Evolutionary conservation across 2,113 vertebrate genomes (phyloP).

Genomic region (Sus scrofa): DNA sequence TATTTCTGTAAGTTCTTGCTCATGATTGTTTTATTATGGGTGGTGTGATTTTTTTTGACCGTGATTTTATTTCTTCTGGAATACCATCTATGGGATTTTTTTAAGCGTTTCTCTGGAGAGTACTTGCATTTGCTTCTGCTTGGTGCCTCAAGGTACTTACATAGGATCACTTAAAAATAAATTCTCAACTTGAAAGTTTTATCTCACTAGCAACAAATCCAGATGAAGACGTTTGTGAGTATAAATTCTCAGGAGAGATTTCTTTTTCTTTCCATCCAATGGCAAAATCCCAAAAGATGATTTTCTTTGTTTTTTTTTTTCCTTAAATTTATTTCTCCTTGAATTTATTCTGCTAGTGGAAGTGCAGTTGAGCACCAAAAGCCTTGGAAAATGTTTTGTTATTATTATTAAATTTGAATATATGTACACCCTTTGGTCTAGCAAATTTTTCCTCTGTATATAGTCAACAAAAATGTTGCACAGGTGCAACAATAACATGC

Average conservation of each 20-base stretch:
- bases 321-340: conserved; percentile 35
- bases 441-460: not conserved
- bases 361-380: not conserved
- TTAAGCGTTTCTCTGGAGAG: conserved; percentile 54
- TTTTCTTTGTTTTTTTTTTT: not conserved
- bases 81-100: conserved; percentile 44
- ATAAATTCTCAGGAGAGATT: conserved; percentile 62
- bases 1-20: not conserved
- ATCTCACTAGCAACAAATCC: conserved; percentile 59
- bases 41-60: not conserved
- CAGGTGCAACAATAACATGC: not conserved
- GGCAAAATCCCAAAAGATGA: not conserved
- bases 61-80: conserved; percentile 60
- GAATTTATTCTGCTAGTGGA: not conserved
- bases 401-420: conserved; percentile 48
- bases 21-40: not conserved
- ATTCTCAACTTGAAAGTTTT: conserved; percentile 70
- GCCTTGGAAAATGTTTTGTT: not conserved
- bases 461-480: not conserved
- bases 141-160: conserved; percentile 61
- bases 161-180: conserved; percentile 72
- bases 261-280: conserved; percentile 30
- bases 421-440: not conserved
- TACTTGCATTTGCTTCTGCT: conserved; percentile 58
- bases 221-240: conserved; percentile 29